Base-by-base conservation (phyloP, 2,113 vertebrate species). In the Bos indicus region DNA sequence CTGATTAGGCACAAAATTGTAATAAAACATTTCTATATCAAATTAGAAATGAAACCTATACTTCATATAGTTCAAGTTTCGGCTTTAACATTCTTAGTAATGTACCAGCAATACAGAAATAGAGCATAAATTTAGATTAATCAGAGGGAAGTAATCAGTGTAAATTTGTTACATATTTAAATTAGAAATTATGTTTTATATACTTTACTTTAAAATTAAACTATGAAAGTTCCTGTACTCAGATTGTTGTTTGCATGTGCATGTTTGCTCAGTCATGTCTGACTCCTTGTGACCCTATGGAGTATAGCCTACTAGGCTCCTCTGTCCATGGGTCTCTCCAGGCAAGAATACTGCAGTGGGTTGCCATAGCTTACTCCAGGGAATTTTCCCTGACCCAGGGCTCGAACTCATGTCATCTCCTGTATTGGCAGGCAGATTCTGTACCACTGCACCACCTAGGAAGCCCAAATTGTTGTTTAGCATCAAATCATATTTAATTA, bases 11-110 rank as follows among this genome's bases (percentile, higher is more conserved):
- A 74, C 43, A 93, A 87, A 80, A 67, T 56, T 90, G 5, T 57
- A 89, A 91, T 71, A 97, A 96, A 84, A 83, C 48, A 67, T 91
- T 96, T 94, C 57, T 56, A 96, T 46, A 54, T 64, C 52, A 95
- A 91, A 52, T 15, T 95, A 25, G 84, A 86, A 94, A 60, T 59
- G 33, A 95, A 93, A 86, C 54, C 71, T 84, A 10, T 59, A 64
- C 94, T 77, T 94, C n/a, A 51, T 82, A 16, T 71, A 90, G 85
- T 83, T 89, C 23, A 60, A 46, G 9, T 84, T 80, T 97, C 33
- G 51, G 40, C 60, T 91, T 77, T 85, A 86, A 82, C 74, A 16
- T 52, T 81, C 17, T 86, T 54, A 81, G 78, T 87, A 84, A 81
- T 81, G 6, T 46, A 74, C 26, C 10, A 88, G 71, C 13, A 46